Conservation (phyloP, 2,888 invertebrate species). For the Stenchaetothrips biformis region DNA sequence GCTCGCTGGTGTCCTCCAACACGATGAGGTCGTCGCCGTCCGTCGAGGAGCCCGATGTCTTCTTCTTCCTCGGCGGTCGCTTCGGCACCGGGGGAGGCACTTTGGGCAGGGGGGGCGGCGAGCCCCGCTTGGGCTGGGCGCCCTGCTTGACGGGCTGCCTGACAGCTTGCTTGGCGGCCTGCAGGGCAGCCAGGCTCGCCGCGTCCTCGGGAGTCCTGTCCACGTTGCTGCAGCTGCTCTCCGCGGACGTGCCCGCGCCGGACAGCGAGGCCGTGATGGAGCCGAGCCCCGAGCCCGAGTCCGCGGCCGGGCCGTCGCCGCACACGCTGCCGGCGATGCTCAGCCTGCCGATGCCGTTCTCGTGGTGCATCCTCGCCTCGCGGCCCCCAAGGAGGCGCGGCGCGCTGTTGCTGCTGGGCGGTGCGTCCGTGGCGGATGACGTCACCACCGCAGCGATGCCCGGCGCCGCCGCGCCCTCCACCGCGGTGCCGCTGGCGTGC, state of each 20-base stretch:
- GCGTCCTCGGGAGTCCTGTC: conserved; percentile 40
- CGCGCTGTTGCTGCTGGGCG: conserved; percentile 27
- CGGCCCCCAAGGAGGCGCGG: neutral
- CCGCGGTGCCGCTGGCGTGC: neutral
- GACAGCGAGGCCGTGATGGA: conserved; percentile 22
- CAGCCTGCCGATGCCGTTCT: conserved; percentile 69
- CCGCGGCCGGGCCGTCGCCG: conserved; percentile 43
- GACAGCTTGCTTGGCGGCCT: neutral
- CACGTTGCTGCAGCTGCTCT: conserved; percentile 41
- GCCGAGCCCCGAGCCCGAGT: conserved; percentile 39
- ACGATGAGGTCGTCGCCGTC: conserved; percentile 49
- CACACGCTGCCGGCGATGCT: conserved; percentile 63
- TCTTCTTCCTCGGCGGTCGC: conserved; percentile 70
- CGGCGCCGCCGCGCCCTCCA: conserved; percentile 24
- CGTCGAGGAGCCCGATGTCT: conserved; percentile 58
- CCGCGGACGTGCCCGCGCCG: conserved; percentile 34
- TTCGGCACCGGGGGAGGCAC: conserved; percentile 50
- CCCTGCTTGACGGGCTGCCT: neutral
- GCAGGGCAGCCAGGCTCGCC: neutral
- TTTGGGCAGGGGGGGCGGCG: conserved; percentile 35
- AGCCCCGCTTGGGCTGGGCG: conserved; percentile 34
- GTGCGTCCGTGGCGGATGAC: neutral
- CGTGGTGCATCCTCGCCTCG: neutral
- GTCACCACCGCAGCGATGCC: conserved; percentile 26
- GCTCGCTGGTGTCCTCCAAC: conserved; percentile 27